A percentile compares a stretch with the other conserved stretches of the same genome.
Conservation (phyloP, 2,797 vertebrate species). For the Molossus alvarezi region DNA sequence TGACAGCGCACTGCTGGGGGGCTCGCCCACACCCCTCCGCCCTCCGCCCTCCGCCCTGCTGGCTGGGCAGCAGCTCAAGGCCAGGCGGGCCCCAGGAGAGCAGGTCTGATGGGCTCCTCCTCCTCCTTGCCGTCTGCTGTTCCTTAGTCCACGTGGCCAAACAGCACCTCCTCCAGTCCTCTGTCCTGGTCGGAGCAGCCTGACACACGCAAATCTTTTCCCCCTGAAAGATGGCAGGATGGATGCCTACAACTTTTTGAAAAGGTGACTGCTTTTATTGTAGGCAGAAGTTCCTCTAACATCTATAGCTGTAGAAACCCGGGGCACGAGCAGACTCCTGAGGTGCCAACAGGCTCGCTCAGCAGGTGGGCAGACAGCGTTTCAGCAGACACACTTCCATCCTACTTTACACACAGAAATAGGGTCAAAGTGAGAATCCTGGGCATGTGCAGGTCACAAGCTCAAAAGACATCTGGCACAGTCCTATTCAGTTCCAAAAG, state of each 20-base stretch:
- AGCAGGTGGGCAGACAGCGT: accelerated
- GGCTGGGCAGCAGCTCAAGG: neutral
- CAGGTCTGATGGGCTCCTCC: neutral
- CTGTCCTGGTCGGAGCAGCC: neutral
- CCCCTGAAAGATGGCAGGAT: neutral
- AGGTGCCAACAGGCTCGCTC: neutral
- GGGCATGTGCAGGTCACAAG: neutral
- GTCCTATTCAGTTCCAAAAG: neutral
- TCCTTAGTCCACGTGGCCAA: neutral
- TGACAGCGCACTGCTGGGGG: accelerated
- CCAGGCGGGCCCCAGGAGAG: neutral
- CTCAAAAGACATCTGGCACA: neutral
- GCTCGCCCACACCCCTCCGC: neutral
- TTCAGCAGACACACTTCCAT: neutral
- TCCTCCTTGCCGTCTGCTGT: neutral
- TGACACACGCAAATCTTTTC: neutral
- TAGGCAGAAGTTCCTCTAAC: neutral
- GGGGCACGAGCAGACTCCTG: neutral
- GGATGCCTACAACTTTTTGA: neutral
- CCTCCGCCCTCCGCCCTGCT: neutral
- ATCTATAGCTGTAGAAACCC: neutral
- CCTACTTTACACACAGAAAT: neutral
- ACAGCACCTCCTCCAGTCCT: neutral
- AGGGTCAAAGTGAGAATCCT: neutral
- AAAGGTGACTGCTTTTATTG: neutral